phyloP scores from a whole-genome alignment of 2,888 invertebrate species.

The Metacarcinus magister region DNA sequence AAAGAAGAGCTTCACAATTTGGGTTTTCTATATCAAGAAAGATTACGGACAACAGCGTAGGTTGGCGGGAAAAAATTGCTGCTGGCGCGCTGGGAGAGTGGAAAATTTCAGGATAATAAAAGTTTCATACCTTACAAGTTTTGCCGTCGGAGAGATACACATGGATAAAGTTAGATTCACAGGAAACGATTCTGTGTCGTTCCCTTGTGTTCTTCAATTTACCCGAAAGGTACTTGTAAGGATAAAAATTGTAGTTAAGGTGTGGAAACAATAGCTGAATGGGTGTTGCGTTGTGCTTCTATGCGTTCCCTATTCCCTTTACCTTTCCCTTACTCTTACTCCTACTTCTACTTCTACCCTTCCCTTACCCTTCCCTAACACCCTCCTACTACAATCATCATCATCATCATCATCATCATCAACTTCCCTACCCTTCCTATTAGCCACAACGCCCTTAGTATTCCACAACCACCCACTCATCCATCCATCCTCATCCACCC shows the following conservation, averaged over 20 bases:
- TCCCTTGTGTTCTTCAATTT: slow-evolving; percentile 10
- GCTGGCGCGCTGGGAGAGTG: background rate
- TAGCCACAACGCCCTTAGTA: background rate
- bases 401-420: background rate
- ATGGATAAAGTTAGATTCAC: slow-evolving; percentile 12
- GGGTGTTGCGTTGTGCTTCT: background rate
- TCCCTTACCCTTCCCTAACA: background rate
- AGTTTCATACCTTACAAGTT: slow-evolving; percentile 10
- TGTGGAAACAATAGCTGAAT: background rate
- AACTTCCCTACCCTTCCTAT: background rate
- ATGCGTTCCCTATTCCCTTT: no score
- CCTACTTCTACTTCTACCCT: background rate
- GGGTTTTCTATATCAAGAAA: background rate
- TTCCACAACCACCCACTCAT: background rate
- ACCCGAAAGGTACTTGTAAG: background rate
- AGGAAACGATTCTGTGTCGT: background rate
- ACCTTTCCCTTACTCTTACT: no score
- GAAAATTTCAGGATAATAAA: slow-evolving; percentile 41
- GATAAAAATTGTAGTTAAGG: background rate
- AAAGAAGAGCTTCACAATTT: background rate
- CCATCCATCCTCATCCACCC: background rate
- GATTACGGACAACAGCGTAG: background rate
- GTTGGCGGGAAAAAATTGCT: background rate
- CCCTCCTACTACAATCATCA: background rate
- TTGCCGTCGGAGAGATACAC: background rate